Percentiles rank a stretch among this genome's conserved stretches.
Conservation (phyloP, 2,797 vertebrate genomes). For the Chaetodon trifasciatus region DNA sequence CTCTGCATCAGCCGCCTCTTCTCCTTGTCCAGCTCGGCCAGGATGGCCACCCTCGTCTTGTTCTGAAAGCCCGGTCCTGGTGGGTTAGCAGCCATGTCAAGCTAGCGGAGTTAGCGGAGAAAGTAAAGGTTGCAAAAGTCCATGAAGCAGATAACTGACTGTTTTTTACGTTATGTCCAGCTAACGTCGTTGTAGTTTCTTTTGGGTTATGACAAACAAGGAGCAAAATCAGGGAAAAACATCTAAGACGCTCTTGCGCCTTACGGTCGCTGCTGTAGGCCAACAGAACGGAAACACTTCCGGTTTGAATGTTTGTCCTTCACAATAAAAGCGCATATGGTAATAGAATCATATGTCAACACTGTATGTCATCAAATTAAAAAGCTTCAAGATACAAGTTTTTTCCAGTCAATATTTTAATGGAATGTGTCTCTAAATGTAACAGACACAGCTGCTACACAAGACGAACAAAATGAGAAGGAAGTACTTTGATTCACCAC, state of each 20-base stretch:
- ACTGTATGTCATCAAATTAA: neutral
- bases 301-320: neutral
- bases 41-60: constrained; percentile 96
- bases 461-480: neutral
- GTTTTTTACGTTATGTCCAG: neutral
- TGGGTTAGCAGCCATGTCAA: constrained; percentile 68
- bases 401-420: neutral
- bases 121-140: neutral
- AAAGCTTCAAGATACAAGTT: neutral
- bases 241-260: fast-evolving
- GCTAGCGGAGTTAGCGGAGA: neutral
- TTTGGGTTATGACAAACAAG: neutral
- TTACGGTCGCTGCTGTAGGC: neutral
- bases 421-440: neutral
- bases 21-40: constrained; percentile 97
- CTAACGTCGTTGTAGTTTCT: neutral
- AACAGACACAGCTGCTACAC: neutral
- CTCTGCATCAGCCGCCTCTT: constrained; percentile 96
- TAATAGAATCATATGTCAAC: neutral
- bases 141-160: neutral
- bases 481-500: neutral
- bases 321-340: constrained; percentile 19
- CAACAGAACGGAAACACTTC: neutral
- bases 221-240: neutral
- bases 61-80: constrained; percentile 90